These are phyloP conservation scores for Troides oblongomaculatus DNA, from an alignment of 2,888 invertebrate species.

Conservation along the genomic window DNA sequence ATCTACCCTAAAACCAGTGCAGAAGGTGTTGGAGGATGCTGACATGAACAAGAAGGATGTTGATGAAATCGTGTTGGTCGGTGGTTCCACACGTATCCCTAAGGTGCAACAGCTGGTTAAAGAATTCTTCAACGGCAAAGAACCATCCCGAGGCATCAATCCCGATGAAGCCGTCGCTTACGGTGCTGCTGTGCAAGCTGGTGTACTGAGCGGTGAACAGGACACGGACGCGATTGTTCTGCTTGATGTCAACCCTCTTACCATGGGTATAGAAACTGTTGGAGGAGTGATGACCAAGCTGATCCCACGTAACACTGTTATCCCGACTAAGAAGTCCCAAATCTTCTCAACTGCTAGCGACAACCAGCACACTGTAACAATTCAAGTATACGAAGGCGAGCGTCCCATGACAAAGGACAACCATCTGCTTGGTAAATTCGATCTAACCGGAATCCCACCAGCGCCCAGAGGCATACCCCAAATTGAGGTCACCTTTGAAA, in stretches of 20 bases:
- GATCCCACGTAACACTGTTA: constrained; percentile 98
- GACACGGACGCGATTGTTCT: constrained; percentile 97
- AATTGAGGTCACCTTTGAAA: constrained; percentile 96
- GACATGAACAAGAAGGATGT: constrained; percentile 99
- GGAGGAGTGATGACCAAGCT: constrained; percentile 99
- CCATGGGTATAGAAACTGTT: constrained; percentile 99
- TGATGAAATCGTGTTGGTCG: constrained; percentile 98
- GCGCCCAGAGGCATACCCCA: constrained; percentile 96
- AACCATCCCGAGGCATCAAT: constrained; percentile 98
- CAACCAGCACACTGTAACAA: constrained; percentile 99
- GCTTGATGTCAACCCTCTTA: constrained; percentile 98
- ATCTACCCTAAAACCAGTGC: constrained; percentile 96
- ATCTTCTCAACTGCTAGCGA: constrained; percentile 99
- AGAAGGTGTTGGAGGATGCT: constrained; percentile 98
- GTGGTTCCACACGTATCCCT: constrained; percentile 99
- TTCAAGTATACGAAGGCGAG: constrained; percentile 99
- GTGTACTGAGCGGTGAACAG: constrained; percentile 98
- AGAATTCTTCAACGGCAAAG: constrained; percentile 98
- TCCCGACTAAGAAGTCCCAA: constrained; percentile 99
- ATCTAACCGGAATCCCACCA: constrained; percentile 97
- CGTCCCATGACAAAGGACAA: constrained; percentile 99
- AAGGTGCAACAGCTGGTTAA: constrained; percentile 96
- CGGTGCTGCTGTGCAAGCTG: constrained; percentile 99
- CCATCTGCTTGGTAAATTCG: constrained; percentile 98
- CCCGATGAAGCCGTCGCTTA: constrained; percentile 99